Percentiles rank a stretch among this genome's conserved stretches.
Evolutionary conservation across 2,113 vertebrate genomes (phyloP).

Genomic region (Chelonoidis abingdonii): DNA sequence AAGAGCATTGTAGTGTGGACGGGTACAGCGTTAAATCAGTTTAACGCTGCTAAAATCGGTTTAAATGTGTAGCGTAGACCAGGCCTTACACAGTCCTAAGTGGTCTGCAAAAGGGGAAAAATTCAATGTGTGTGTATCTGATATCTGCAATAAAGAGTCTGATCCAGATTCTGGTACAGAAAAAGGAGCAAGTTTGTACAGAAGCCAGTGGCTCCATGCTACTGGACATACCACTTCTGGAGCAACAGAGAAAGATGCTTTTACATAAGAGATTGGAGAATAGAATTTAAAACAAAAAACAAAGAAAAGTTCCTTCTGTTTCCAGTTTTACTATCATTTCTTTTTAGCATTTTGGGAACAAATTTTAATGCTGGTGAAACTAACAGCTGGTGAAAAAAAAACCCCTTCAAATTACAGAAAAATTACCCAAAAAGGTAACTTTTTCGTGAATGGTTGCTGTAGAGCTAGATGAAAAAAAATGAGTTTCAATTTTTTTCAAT

Average conservation of each 20-base stretch:
- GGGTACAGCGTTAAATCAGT: too few species aligned
- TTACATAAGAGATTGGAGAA: not conserved
- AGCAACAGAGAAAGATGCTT: rapidly evolving
- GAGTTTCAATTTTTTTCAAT: not conserved
- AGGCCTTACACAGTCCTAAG: not conserved
- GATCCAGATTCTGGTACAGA: not conserved
- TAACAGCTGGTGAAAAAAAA: not conserved
- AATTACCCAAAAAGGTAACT: not conserved
- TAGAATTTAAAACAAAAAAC: not conserved
- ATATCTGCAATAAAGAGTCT: not conserved
- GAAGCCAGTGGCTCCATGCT: not conserved
- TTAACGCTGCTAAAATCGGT: too few species aligned
- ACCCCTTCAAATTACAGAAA: rapidly evolving
- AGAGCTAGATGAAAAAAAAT: not conserved
- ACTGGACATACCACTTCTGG: not conserved
- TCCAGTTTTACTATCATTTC: not conserved
- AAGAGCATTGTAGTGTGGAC: too few species aligned
- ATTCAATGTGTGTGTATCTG: rapidly evolving
- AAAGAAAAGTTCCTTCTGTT: rapidly evolving
- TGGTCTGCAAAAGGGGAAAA: rapidly evolving
- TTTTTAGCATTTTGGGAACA: not conserved
- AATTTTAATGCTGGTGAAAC: not conserved
- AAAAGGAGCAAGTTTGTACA: not conserved
- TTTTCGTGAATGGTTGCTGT: not conserved
- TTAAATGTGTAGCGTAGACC: too few species aligned